phyloP scores from a whole-genome alignment of 1,140 invertebrate species.

The Trissolcus basalis region DNA sequence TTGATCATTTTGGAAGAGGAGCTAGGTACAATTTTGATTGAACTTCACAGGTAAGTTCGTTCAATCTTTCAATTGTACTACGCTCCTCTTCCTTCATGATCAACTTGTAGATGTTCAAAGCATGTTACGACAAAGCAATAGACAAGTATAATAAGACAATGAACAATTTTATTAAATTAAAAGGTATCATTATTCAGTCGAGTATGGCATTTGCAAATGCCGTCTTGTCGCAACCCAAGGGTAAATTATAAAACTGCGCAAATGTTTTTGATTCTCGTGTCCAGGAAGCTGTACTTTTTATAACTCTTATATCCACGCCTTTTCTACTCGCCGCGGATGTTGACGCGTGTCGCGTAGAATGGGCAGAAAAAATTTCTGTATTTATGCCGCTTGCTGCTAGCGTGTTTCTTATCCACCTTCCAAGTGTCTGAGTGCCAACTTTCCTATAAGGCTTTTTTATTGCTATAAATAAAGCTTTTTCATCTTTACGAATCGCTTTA shows the following conservation, averaged over 20 bases:
- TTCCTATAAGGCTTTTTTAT: conserved; percentile 3
- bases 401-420: conserved; percentile 9
- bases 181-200: background rate
- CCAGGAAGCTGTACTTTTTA: conserved; percentile 58
- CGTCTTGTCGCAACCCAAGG: background rate
- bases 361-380: conserved; percentile 37
- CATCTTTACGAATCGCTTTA: background rate
- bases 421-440: conserved; percentile 13
- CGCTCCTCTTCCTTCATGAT: background rate
- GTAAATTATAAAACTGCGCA: conserved; percentile 49
- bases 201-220: conserved; percentile 1
- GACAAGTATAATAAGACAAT: background rate
- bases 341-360: conserved; percentile 58
- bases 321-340: conserved; percentile 51
- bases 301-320: conserved; percentile 51
- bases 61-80: background rate
- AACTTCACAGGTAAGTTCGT: conserved; percentile 3
- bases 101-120: background rate
- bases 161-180: background rate
- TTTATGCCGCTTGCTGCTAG: conserved; percentile 50
- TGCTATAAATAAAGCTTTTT: conserved; percentile 13
- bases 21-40: background rate
- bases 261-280: conserved; percentile 45
- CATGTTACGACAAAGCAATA: background rate
- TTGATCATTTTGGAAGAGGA: too few relatives aligned